phyloP scores from a whole-genome alignment of 1,140 invertebrate genomes.

The Megalonaias nervosa region DNA sequence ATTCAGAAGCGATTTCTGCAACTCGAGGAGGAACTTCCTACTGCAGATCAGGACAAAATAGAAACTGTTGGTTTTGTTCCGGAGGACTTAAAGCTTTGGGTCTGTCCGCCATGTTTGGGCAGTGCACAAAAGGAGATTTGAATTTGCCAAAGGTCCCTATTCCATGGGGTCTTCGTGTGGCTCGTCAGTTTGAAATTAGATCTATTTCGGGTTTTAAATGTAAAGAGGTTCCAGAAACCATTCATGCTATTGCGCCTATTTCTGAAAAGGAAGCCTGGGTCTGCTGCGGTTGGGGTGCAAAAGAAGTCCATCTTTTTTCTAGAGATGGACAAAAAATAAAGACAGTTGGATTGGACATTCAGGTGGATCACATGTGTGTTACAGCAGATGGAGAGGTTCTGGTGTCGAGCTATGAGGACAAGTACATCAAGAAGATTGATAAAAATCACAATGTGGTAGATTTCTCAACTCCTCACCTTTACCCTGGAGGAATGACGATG shows the following conservation, averaged over 20 bases:
- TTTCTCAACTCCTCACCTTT: slow-evolving; percentile 42
- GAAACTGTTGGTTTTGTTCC: slow-evolving; percentile 42
- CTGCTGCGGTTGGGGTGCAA: slow-evolving; percentile 48
- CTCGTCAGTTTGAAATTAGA: slow-evolving; percentile 43
- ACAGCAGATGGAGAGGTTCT: slow-evolving; percentile 40
- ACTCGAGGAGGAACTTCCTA: slow-evolving; percentile 45
- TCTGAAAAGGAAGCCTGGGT: slow-evolving; percentile 52
- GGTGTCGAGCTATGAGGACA: slow-evolving; percentile 50
- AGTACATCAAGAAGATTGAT: slow-evolving; percentile 47
- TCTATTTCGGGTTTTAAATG: slow-evolving; percentile 42
- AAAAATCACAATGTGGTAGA: slow-evolving; percentile 40
- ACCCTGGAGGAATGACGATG: slow-evolving; percentile 48
- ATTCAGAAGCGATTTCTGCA: slow-evolving; percentile 47
- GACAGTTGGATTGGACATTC: slow-evolving; percentile 42
- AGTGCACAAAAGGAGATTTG: slow-evolving; percentile 43
- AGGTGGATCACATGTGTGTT: slow-evolving; percentile 44
- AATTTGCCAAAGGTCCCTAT: slow-evolving; percentile 42
- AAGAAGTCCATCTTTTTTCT: slow-evolving; percentile 41
- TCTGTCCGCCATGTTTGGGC: slow-evolving; percentile 45
- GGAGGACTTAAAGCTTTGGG: slow-evolving; percentile 36
- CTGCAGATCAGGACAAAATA: slow-evolving; percentile 25
- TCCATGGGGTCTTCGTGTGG: slow-evolving; percentile 49
- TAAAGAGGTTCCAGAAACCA: slow-evolving; percentile 36
- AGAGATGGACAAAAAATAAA: slow-evolving; percentile 41
- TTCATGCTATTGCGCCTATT: slow-evolving; percentile 50